Percentiles rank a stretch among this genome's conserved stretches.
phyloP scores from a whole-genome alignment of 2,797 vertebrate species.

The Podarcis siculus region DNA sequence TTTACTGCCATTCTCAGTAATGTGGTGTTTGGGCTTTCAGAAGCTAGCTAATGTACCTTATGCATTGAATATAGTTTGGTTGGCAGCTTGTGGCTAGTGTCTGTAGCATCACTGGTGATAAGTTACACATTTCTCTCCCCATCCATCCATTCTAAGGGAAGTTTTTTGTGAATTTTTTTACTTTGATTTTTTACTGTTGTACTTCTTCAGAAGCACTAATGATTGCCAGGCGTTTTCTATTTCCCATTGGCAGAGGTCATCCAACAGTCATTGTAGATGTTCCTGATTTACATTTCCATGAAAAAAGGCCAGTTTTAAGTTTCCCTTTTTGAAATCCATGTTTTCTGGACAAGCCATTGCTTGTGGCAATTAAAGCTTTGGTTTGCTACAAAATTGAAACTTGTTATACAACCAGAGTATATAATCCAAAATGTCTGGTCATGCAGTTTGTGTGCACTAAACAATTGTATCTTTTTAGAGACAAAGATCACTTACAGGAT shows the following conservation, averaged over 20 bases:
- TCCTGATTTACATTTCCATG: background rate
- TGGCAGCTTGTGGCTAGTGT: background rate
- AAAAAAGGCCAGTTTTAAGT: background rate
- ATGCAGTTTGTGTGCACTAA: background rate
- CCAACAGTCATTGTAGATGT: background rate
- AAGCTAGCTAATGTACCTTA: background rate
- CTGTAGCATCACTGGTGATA: background rate
- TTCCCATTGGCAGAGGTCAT: background rate
- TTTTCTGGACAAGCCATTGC: background rate
- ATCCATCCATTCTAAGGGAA: background rate
- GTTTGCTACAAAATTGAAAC: background rate
- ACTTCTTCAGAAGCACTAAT: too few species aligned
- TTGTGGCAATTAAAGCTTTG: background rate
- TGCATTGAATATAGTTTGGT: background rate
- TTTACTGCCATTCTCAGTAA: background rate
- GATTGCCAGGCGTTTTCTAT: background rate
- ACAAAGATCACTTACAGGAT: background rate
- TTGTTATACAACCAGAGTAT: background rate
- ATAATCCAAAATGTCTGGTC: background rate
- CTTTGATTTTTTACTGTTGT: background rate
- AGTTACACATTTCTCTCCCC: background rate
- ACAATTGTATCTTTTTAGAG: background rate
- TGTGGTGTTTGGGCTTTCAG: background rate
- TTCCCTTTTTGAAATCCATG: background rate
- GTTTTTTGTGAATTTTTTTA: background rate